phyloP scores from a whole-genome alignment of 2,113 vertebrate genomes.

The Crotalus viridis region DNA sequence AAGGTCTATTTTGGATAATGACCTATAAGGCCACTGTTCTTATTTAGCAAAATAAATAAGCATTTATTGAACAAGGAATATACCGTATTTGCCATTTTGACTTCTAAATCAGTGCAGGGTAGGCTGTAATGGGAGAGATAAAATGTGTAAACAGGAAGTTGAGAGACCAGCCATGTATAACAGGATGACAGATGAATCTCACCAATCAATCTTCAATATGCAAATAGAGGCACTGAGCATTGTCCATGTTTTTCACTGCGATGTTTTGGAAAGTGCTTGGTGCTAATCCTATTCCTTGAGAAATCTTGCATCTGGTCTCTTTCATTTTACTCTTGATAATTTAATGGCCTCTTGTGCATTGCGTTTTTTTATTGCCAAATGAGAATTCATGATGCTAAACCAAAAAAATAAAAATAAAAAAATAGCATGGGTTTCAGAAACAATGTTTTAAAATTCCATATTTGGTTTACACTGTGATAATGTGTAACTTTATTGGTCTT shows the following conservation, averaged over 20 bases:
- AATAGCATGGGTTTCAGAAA: not conserved
- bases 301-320: not conserved
- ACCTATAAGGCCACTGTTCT: not conserved
- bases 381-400: constrained; percentile 1
- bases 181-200: not conserved
- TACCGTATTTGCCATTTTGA: not conserved
- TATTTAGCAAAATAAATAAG: not conserved
- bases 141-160: not conserved
- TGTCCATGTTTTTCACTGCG: not conserved
- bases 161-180: not conserved
- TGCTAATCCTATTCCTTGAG: not conserved
- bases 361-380: not conserved
- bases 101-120: not conserved
- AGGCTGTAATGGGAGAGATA: not conserved
- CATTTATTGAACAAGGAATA: not conserved
- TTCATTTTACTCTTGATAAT: not conserved
- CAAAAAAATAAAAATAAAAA: not conserved
- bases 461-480: constrained; percentile 12
- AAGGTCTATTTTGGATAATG: not conserved
- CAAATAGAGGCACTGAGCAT: not conserved
- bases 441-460: not conserved
- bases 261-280: not conserved
- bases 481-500: not conserved
- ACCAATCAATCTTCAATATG: not conserved
- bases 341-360: not conserved